Evolutionary conservation across 2,113 vertebrate species (phyloP).

Genomic region (Eubucco bourcierii): DNA sequence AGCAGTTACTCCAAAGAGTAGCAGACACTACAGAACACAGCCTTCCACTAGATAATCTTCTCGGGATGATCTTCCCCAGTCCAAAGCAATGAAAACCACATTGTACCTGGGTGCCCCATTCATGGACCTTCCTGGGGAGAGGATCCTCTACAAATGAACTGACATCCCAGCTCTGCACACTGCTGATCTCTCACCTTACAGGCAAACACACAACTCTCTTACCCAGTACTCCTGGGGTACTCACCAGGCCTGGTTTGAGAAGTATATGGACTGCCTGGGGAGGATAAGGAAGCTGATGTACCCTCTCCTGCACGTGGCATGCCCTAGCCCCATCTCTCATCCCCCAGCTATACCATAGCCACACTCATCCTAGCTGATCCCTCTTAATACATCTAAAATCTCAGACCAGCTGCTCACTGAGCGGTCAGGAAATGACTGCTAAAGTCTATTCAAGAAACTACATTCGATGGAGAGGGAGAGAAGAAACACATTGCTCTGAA

Average conservation of each 20-base stretch:
- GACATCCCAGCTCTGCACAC: neutral
- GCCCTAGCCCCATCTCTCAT: neutral
- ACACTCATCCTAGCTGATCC: neutral
- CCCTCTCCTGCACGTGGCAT: fast-evolving
- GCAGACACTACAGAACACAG: neutral
- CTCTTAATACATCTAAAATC: neutral
- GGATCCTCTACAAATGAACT: fast-evolving
- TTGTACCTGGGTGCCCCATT: neutral
- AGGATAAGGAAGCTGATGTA: neutral
- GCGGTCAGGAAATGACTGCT: neutral
- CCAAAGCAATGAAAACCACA: neutral
- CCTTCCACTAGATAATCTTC: neutral
- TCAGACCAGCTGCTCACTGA: neutral
- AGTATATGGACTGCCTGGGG: neutral
- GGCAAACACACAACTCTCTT: neutral
- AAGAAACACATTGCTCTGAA: neutral
- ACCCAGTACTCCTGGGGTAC: neutral
- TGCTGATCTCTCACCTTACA: neutral
- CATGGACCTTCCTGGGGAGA: neutral
- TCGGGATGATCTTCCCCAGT: neutral
- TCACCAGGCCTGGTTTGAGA: neutral
- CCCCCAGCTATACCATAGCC: neutral
- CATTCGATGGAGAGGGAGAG: neutral
- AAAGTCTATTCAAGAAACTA: neutral
- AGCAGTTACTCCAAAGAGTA: neutral